Evolutionary conservation across 2,888 invertebrate species (phyloP), one percentile per base, ranked within the genome.

Genomic region (Aporophyla nigra): DNA sequence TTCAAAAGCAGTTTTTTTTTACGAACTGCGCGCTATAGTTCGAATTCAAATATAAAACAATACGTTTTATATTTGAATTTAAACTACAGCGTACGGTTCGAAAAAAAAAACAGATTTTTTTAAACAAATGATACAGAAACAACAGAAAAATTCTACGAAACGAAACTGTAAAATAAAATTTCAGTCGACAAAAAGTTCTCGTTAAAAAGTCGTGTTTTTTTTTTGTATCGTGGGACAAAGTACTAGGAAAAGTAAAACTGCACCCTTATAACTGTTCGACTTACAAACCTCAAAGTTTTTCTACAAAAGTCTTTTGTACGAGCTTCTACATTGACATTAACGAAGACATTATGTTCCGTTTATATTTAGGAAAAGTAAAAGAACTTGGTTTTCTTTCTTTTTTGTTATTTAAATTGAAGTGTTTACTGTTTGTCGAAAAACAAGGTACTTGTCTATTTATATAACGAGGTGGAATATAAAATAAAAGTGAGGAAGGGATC

Each of bases 391-490:
- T 71, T 40, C 14, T 59, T 70, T 59, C 62, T 19, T 82, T 70
- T 59, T 72, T 75, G 54, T 74, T 75, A 74, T 71, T 56, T 27
- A 68, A 84, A 73, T 68, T 83, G 56, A 85, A 85, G 76, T 83
- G 70, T 84, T 83, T 80, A 76, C 85, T 73, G 82, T 85, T 81
- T 71, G 46, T 56, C 46, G 82, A 70, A 81, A 80, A 84, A 73
- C 68, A 81, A 68, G 56, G 61, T 65, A 65, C 70, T 76, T 68
- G 77, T 76, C 46, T 81, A 76, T 84, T 69, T 70, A 27, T 75
- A 59, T 80, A 84, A 75, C 75, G 69, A 82, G 72, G 43, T 58
- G 58, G 67, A 84, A 70, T 76, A 66, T 71, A 67, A 80, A 80
- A 62, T 67, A 69, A 61, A 56, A 69, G 40, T 27, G 33, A 61